Percentiles rank a stretch among this genome's conserved stretches.
Conservation (phyloP, 2,797 vertebrate species). For the Hapalemur alaotrensis region DNA sequence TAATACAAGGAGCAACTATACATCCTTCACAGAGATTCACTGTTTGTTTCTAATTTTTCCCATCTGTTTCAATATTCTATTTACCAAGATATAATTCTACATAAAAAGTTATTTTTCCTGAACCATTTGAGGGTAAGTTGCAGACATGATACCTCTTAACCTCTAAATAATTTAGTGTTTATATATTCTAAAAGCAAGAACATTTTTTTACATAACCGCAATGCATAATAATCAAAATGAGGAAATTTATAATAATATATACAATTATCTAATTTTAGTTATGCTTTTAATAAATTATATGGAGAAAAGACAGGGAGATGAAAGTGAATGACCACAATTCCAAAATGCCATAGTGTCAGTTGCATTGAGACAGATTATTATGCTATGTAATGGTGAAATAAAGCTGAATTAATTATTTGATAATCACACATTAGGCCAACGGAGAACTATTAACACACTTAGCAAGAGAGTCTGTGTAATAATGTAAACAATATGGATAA, state of each 20-base stretch:
- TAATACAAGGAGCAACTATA: not conserved
- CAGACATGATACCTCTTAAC: not conserved
- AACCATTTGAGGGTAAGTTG: not conserved
- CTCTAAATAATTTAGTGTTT: not conserved
- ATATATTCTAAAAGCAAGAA: not conserved
- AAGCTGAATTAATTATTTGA: slow-evolving; percentile 2
- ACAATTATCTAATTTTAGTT: not conserved
- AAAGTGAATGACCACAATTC: not conserved
- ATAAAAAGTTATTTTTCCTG: not conserved
- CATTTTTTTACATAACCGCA: not conserved
- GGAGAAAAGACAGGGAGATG: not conserved
- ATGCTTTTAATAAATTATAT: not conserved
- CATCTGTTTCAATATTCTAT: not conserved
- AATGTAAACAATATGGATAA: not conserved
- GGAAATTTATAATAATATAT: not conserved
- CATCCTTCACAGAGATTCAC: not conserved
- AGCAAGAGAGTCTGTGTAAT: not conserved
- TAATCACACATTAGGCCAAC: not conserved
- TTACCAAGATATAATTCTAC: not conserved
- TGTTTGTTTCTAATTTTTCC: not conserved
- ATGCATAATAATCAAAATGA: not conserved
- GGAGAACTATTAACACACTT: not conserved
- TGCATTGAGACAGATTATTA: not conserved
- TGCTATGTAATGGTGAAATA: not conserved
- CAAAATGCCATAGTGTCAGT: not conserved